Conservation (phyloP, 2,797 vertebrate genomes). For the Tolypeutes matacus region DNA sequence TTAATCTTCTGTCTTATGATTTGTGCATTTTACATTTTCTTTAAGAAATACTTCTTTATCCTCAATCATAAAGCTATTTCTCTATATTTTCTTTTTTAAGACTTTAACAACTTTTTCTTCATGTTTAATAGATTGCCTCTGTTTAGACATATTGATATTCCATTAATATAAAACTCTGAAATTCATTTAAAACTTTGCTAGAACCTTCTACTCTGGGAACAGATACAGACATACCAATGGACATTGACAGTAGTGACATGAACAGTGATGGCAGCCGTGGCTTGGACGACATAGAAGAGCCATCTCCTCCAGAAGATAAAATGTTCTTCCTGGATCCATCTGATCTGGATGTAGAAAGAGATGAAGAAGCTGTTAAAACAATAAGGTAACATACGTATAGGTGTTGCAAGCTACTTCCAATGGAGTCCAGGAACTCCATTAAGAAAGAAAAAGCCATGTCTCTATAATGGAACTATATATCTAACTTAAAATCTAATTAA, state of each 20-base stretch:
- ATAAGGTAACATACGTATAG: conserved; percentile 89
- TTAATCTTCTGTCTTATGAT: conserved; percentile 13
- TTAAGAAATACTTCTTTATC: conserved; percentile 45
- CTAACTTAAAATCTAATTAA: conserved; percentile 62
- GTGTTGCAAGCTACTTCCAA: neutral
- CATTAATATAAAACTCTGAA: conserved; percentile 62
- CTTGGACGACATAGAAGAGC: conserved; percentile 95
- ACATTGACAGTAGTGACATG: conserved; percentile 95
- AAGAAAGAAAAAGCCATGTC: neutral
- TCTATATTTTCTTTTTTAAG: conserved; percentile 3
- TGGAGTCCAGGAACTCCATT: neutral
- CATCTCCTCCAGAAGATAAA: conserved; percentile 96
- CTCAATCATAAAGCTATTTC: conserved; percentile 59
- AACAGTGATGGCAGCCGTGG: conserved; percentile 92
- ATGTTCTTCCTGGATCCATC: conserved; percentile 96
- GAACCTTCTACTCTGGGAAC: conserved; percentile 95
- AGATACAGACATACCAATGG: conserved; percentile 96
- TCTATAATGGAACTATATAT: conserved; percentile 43
- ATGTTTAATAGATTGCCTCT: neutral
- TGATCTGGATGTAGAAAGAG: conserved; percentile 95
- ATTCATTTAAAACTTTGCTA: conserved; percentile 82
- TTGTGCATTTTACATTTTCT: conserved; percentile 14
- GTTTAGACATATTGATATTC: neutral
- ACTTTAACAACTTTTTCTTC: conserved; percentile 37
- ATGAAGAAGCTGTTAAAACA: conserved; percentile 95